Evolutionary conservation across 2,888 invertebrate species (phyloP).

Genomic region (Thera britannica): DNA sequence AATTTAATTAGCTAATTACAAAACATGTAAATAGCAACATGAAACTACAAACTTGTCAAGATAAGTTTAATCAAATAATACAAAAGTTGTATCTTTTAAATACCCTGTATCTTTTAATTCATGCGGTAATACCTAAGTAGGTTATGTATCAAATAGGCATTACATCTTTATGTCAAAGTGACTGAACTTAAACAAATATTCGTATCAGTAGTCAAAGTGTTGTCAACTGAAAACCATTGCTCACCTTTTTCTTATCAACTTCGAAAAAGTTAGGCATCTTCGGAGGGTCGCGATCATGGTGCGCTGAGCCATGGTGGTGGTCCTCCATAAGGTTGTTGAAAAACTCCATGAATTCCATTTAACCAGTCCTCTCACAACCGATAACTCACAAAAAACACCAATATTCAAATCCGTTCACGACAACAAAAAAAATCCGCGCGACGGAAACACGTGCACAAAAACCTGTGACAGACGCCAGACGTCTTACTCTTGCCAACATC

Average conservation of each 20-base stretch:
- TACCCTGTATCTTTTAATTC: background rate
- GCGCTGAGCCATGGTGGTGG: constrained; percentile 59
- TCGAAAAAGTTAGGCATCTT: constrained; percentile 80
- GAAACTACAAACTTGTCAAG: background rate
- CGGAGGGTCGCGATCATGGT: constrained; percentile 64
- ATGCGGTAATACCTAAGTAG: too few species aligned
- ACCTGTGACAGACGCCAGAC: constrained; percentile 72
- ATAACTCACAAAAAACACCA: constrained; percentile 55
- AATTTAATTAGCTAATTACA: background rate
- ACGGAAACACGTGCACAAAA: constrained; percentile 69
- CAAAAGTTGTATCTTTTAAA: background rate
- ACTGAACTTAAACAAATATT: background rate
- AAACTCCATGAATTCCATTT: constrained; percentile 78
- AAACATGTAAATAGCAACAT: constrained; percentile 4
- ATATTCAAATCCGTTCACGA: constrained; percentile 47
- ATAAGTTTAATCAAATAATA: background rate
- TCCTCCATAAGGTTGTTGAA: constrained; percentile 73
- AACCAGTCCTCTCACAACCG: constrained; percentile 48
- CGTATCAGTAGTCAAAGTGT: background rate
- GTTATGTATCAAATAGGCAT: too few species aligned
- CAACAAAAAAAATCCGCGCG: constrained; percentile 52
- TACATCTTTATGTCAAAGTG: background rate
- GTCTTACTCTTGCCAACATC: constrained; percentile 80
- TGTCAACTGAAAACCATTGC: constrained; percentile 15
- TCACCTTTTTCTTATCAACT: constrained; percentile 79